Base-by-base conservation (phyloP, 1,140 invertebrate genomes). In the Eriocheir sinensis region DNA sequence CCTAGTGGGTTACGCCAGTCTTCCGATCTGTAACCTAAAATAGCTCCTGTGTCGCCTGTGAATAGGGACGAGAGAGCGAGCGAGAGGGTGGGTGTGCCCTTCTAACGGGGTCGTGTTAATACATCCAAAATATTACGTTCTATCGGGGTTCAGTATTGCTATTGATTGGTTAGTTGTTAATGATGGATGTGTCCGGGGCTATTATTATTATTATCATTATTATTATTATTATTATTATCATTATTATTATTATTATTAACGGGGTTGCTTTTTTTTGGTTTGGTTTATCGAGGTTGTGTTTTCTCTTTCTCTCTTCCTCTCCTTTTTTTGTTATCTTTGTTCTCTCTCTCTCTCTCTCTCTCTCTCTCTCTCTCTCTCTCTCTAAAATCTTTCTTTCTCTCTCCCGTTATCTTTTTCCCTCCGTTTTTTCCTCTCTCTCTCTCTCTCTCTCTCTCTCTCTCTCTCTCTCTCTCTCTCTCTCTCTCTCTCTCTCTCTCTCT, bases 151-250 rank as follows among this genome's bases (percentile, higher is more conserved):
- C 60, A n/a, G 17, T n/a, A 21, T n/a, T 72, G 60, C n/a, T 72
- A 72, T 72, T 72, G 60, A 72, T 72, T 72, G 60, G n/a, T 72
- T 72, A 72, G 60, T 72, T n/a, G n/a, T 72, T 72, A 72, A 72
- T 72, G 60, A 72, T 72, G 60, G n/a, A 72, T 72, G 60, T 72
- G 21, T n/a, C 27, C 6, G 27, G 27, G 21, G n/a, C n/a, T 72
- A 72, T 72, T 72, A 72, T 72, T 72, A 72, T 72, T 72, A 72
- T 41, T 38, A 38, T 85, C 30, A 85, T 85, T 85, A 21, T 85
- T 85, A 85, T 85, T 85, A 85, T 85, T 85, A 85, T n/a, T 38
- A 85, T n/a, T 38, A 85, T n/a, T 38, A 3, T 6, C 38, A 85
- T 38, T 38, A 30, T 15, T 85, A 38, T 85, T n/a, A 81, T n/a